phyloP scores from a whole-genome alignment of 1,140 invertebrate species.

The Macrosteles quadrilineatus region DNA sequence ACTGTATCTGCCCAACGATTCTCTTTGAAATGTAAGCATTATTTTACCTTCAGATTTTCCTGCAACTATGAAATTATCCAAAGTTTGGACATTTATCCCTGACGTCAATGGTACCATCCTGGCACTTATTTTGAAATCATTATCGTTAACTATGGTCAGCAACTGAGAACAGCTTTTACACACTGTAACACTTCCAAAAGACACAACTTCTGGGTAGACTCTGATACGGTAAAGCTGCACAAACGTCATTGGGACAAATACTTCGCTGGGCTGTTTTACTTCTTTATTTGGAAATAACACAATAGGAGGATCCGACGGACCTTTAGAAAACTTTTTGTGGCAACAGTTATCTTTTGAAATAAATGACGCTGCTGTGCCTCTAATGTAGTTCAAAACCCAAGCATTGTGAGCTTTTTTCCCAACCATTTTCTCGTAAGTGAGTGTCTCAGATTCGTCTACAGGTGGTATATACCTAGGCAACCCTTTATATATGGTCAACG shows the following conservation, averaged over 20 bases:
- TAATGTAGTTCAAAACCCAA: background rate
- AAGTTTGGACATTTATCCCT: background rate
- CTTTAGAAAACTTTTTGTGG: background rate
- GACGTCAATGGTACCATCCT: background rate
- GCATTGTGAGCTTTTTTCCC: background rate
- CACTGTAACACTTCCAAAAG: constrained; percentile 16
- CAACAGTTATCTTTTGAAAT: background rate
- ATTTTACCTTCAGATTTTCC: background rate
- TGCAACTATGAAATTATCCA: background rate
- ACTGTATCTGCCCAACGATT: background rate
- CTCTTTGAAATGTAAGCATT: background rate
- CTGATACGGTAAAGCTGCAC: constrained; percentile 9
- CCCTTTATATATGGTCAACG: constrained; percentile 15
- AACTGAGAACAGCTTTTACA: background rate
- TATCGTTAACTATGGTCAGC: background rate
- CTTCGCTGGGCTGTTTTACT: background rate
- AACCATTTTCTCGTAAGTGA: background rate
- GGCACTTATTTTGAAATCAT: constrained; percentile 15
- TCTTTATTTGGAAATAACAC: background rate
- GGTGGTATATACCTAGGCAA: background rate
- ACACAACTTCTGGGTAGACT: background rate
- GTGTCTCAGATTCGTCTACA: constrained; percentile 2
- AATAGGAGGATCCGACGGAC: background rate
- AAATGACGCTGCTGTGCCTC: constrained; percentile 6
- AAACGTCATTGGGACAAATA: constrained; percentile 15